Evolutionary conservation across 2,888 invertebrate species (phyloP).

Genomic region (Caenorhabditis drosophilae): DNA sequence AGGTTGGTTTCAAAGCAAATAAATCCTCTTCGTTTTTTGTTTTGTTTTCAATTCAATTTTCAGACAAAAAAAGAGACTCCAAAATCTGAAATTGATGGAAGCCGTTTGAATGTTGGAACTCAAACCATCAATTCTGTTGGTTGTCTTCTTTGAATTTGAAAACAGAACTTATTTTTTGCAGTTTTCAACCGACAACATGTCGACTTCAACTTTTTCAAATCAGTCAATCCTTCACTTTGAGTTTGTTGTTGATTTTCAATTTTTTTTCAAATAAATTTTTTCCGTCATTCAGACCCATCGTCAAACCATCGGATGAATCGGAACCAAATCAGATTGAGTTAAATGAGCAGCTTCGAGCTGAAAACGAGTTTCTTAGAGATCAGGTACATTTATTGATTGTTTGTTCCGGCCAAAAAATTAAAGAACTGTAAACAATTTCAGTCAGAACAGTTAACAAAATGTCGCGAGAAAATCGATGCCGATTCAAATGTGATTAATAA

Average conservation of each 20-base stretch:
- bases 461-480: constrained; percentile 19
- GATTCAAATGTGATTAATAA: constrained; percentile 21
- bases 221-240: background rate
- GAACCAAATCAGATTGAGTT: constrained; percentile 8
- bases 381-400: too few species aligned
- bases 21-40: too few species aligned
- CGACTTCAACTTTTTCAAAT: constrained; percentile 1
- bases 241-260: background rate
- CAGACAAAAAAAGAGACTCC: background rate
- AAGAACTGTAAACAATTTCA: background rate
- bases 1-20: background rate
- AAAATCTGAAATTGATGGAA: constrained; percentile 23
- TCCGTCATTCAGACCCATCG: background rate
- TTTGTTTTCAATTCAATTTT: background rate
- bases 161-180: too few species aligned
- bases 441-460: constrained; percentile 20
- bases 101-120: constrained; percentile 17
- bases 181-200: too few species aligned
- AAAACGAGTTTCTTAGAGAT: constrained; percentile 35
- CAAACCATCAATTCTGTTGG: constrained; percentile 25
- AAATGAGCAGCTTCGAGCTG: constrained; percentile 25
- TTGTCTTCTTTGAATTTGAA: too few species aligned
- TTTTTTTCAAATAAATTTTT: background rate
- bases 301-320: too few species aligned
- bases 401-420: background rate